Evolutionary conservation across 2,888 invertebrate genomes (phyloP).

Genomic region (Aporophyla lueneburgensis): DNA sequence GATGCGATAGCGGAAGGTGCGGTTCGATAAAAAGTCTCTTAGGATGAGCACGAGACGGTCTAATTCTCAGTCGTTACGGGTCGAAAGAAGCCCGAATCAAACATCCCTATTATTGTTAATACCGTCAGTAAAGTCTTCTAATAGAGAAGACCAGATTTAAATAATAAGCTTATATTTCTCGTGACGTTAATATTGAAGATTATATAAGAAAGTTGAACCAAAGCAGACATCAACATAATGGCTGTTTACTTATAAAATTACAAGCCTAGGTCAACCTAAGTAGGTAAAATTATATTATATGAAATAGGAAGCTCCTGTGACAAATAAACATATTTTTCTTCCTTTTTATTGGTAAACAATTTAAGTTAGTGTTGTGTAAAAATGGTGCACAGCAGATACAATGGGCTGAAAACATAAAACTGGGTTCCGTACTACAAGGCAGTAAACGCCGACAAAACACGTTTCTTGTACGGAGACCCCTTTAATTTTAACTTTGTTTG

Average conservation of each 20-base stretch:
- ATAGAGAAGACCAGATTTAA: conserved; percentile 6
- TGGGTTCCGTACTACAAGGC: too few species aligned
- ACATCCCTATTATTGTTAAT: not conserved
- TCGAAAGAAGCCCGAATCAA: too few species aligned
- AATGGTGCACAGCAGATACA: conserved; percentile 11
- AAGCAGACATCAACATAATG: conserved; percentile 8
- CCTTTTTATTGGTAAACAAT: not conserved
- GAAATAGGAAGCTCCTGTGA: not conserved
- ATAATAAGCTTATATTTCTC: not conserved
- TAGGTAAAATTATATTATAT: not conserved
- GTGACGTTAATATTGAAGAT: conserved; percentile 14
- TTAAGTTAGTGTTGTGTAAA: not conserved
- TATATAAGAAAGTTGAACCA: conserved; percentile 18
- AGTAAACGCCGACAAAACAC: too few species aligned
- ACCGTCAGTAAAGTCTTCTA: not conserved
- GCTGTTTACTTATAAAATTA: conserved; percentile 1
- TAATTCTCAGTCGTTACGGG: too few species aligned
- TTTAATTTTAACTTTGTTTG: too few species aligned
- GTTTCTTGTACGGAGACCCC: too few species aligned
- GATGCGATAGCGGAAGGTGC: too few species aligned
- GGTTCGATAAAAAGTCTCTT: too few species aligned
- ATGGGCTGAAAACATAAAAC: not conserved
- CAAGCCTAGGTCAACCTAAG: not conserved
- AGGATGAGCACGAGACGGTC: too few species aligned
- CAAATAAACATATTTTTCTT: not conserved